Evolutionary conservation across 2,888 invertebrate species (phyloP), one percentile per base, ranked within the genome.

Genomic region (Netelia virgata): DNA sequence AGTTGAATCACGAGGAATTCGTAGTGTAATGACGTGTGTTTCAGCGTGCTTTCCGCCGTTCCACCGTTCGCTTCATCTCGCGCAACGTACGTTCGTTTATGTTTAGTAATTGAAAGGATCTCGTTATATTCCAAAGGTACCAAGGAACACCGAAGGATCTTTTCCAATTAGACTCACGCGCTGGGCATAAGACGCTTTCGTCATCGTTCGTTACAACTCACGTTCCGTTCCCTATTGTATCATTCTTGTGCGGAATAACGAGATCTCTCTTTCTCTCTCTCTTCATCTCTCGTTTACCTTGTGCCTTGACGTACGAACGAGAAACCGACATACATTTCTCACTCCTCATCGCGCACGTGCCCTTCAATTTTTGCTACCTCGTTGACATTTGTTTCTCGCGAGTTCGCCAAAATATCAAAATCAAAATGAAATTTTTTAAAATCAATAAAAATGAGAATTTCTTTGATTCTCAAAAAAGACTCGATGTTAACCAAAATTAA

Each of bases 191-290:
- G 74, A 63, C 16, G 23, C 16, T 50, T 53, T 74, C 47, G 73
- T 82, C 82, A 78, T 73, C 72, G 50, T 70, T 66, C 20, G 61
- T 73, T 63, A 73, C 73, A 72, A 68, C 68, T 82, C 77, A 78
- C 59, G 68, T 66, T 80, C 50, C 80, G 68, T 59, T 82, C 73
- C 18, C 28, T 55, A 74, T 82, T 77, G 53, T 76, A 69, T 73
- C 50, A 69, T 61, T 68, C 66, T 66, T 43, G 28, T 61, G 5
- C 28, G 41, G 20, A 68, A 73, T 82, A 82, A 82, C 66, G 61
- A 82, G 72, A 55, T 73, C 18, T 68, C 11, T 43, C 57, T n/a
- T n/a, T 59, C 28, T n/a, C 36, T 53, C n/a, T 47, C 18, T 47
- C 47, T 5, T 73, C 57, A 63, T 50, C 8, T 1, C 36, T 14